Base-by-base conservation (phyloP, 2,888 invertebrate genomes). In the Acanthosepion pharaonis region DNA sequence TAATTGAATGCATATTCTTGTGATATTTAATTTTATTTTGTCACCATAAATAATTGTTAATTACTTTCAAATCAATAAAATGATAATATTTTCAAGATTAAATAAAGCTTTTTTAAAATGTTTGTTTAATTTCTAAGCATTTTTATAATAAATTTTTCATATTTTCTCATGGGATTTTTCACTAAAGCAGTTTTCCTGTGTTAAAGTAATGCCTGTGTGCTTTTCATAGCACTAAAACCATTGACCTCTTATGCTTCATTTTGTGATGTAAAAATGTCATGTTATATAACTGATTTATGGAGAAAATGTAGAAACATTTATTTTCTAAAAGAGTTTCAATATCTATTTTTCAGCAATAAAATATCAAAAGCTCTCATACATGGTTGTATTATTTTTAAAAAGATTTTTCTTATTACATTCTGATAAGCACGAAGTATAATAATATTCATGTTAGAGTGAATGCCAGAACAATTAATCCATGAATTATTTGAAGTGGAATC, bases 291-390 rank as follows among this genome's bases (percentile, higher is more conserved):
- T 78, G n/a, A 78, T 78, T 78, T 78, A 78, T n/a, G 18, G n/a
- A n/a, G 15, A n/a, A 78, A 78, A 33, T 33, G 8, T 64, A 18
- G n/a, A 78, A 78, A 78, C 78, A 78, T 78, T 78, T 78, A 78
- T 78, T 78, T 78, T 78, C 33, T 78, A 78, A 78, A 78, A 78
- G 33, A n/a, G 33, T 33, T 78, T 78, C n/a, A 78, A 78, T 78
- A 59, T 78, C n/a, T 78, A 78, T 78, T 78, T 78, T 78, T 78
- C 78, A 33, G 78, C n/a, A 78, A 78, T 78, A 78, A 78, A 78
- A 78, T 78, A 9, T 78, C 5, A 78, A 78, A 78, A 78, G 33
- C n/a, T 4, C 33, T n/a, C 33, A 78, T n/a, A 33, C n/a, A 20
- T 59, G 23, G 23, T 78, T 78, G n/a, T 33, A 78, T 78, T 78